Evolutionary conservation across 1,140 invertebrate genomes (phyloP).

Genomic region (Cecropterus lyciades): DNA sequence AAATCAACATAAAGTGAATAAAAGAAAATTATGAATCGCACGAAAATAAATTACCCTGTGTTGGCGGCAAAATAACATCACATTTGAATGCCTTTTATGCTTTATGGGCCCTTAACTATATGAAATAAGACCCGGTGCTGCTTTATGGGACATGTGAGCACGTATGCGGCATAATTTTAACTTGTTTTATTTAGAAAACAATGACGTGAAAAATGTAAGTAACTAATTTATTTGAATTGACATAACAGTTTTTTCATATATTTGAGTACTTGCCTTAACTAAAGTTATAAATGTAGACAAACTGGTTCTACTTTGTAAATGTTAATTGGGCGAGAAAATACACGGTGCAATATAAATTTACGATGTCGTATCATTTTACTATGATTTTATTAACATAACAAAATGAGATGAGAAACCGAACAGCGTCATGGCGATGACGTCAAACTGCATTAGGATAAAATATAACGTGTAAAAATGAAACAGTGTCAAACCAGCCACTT

Average conservation of each 20-base stretch:
- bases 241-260: too few relatives aligned
- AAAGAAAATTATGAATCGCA: constrained; percentile 84
- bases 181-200: constrained; percentile 49
- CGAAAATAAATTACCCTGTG: constrained; percentile 82
- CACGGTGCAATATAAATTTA: too few relatives aligned
- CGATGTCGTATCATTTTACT: too few relatives aligned
- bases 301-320: too few relatives aligned
- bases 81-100: constrained; percentile 84
- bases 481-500: constrained; percentile 52
- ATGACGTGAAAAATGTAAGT: too few relatives aligned
- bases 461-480: constrained; percentile 52
- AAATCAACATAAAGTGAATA: constrained; percentile 85
- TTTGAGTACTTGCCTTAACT: too few relatives aligned
- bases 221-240: too few relatives aligned
- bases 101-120: constrained; percentile 82
- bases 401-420: constrained; percentile 6
- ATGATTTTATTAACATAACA: neutral
- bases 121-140: constrained; percentile 76
- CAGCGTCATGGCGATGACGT: neutral
- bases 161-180: constrained; percentile 78
- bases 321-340: too few relatives aligned
- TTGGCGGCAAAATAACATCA: constrained; percentile 84
- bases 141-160: constrained; percentile 79
- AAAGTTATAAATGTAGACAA: too few relatives aligned
- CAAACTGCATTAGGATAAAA: constrained; percentile 34